Percentiles rank a stretch among this genome's conserved stretches.
Evolutionary conservation across 1,140 invertebrate genomes (phyloP).

Genomic region (Pseudomyrmex dendroicus): DNA sequence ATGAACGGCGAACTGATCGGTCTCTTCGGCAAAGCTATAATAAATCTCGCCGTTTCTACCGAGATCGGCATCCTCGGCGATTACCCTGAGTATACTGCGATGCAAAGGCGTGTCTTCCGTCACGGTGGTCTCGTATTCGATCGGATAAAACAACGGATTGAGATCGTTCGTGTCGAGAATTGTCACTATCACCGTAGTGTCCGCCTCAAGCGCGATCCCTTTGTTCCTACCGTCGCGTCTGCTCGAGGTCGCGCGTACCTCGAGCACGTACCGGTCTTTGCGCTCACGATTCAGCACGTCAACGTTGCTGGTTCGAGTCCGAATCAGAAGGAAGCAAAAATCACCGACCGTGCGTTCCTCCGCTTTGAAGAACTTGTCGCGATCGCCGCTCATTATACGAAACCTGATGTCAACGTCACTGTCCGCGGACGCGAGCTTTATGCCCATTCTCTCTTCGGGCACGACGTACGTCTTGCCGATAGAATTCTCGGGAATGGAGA

Average conservation of each 20-base stretch:
- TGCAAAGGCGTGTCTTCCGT: constrained; percentile 95
- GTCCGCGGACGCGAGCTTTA: constrained; percentile 85
- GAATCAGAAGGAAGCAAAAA: constrained; percentile 95
- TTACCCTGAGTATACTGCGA: constrained; percentile 90
- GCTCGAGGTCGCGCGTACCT: constrained; percentile 90
- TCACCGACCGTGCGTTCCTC: constrained; percentile 95
- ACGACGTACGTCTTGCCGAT: constrained; percentile 92
- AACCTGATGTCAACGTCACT: constrained; percentile 90
- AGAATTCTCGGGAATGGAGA: constrained; percentile 96
- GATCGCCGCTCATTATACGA: constrained; percentile 93
- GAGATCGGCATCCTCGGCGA: constrained; percentile 97
- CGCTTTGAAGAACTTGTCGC: constrained; percentile 96
- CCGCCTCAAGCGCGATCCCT: constrained; percentile 87
- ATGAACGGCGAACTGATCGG: constrained; percentile 95
- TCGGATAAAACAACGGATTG: constrained; percentile 95
- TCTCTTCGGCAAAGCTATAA: constrained; percentile 95
- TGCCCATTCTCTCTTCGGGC: constrained; percentile 89
- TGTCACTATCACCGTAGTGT: constrained; percentile 91
- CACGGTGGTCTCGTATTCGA: constrained; percentile 94
- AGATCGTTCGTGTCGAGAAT: constrained; percentile 96
- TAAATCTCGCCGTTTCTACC: constrained; percentile 98
- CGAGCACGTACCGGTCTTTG: constrained; percentile 92
- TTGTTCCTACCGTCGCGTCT: constrained; percentile 87
- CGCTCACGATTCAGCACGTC: constrained; percentile 96
- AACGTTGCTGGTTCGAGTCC: constrained; percentile 93